phyloP scores from a whole-genome alignment of 1,140 invertebrate species.

The Cotesia typhae region DNA sequence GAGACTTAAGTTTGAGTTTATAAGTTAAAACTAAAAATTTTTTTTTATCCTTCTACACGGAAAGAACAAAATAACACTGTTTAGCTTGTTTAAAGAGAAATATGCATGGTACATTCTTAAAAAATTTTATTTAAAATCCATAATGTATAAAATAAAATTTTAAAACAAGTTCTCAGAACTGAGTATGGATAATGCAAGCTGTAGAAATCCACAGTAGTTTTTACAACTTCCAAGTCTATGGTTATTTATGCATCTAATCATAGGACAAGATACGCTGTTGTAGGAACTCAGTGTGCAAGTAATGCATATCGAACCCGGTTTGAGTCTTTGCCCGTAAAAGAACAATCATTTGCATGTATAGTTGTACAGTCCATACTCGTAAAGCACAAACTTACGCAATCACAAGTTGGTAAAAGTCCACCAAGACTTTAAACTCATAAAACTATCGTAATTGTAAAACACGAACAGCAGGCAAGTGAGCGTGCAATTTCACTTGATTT shows the following conservation, averaged over 20 bases:
- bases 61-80: too few relatives aligned
- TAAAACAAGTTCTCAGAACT: too few relatives aligned
- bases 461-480: constrained; percentile 37
- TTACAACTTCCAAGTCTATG: constrained; percentile 2
- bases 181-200: too few relatives aligned
- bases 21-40: too few relatives aligned
- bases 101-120: too few relatives aligned
- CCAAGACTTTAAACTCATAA: constrained; percentile 52
- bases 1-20: too few relatives aligned
- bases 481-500: background rate
- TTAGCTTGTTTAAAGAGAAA: too few relatives aligned
- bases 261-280: background rate
- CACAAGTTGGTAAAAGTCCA: constrained; percentile 55
- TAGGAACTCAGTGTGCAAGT: background rate
- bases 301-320: constrained; percentile 22
- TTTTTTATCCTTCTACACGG: too few relatives aligned
- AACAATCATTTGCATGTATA: constrained; percentile 46
- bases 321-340: constrained; percentile 38
- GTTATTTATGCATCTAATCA: constrained; percentile 3
- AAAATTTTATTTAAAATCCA: too few relatives aligned
- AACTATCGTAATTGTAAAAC: constrained; percentile 60
- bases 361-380: constrained; percentile 47
- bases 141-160: too few relatives aligned
- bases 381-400: constrained; percentile 57
- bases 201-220: too few relatives aligned